Percentiles rank a stretch among this genome's conserved stretches.
Evolutionary conservation across 2,888 invertebrate species (phyloP).

Genomic region (Aspidapion aeneum): DNA sequence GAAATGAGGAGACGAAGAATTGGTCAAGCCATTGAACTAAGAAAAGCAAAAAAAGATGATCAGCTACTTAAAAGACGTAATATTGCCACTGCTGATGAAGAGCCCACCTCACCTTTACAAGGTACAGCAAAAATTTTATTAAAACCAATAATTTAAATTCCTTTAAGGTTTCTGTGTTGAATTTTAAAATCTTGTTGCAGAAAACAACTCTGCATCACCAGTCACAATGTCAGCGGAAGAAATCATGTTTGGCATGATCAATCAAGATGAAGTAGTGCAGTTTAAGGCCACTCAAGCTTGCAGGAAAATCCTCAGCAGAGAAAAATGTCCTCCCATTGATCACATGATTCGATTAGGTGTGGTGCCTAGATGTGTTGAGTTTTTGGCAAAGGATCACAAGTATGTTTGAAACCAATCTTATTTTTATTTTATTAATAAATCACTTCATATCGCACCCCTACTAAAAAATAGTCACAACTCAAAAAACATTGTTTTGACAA

Average conservation of each 20-base stretch:
- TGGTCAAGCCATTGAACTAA: slow-evolving; percentile 84
- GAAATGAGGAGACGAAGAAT: slow-evolving; percentile 86
- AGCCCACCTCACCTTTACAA: slow-evolving; percentile 52
- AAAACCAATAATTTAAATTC: no score
- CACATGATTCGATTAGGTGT: slow-evolving; percentile 79
- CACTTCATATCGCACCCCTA: no score
- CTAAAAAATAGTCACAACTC: no score
- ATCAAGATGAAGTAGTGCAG: slow-evolving; percentile 58
- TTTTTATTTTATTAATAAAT: no score
- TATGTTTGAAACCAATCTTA: no score
- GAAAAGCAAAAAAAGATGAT: slow-evolving; percentile 92
- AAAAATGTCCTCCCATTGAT: slow-evolving; percentile 89
- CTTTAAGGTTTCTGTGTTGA: no score
- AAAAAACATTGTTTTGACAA: no score
- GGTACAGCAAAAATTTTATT: no score
- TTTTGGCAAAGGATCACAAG: slow-evolving; percentile 69
- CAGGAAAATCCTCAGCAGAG: slow-evolving; percentile 82
- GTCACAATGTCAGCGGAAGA: slow-evolving; percentile 62
- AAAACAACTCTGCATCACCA: slow-evolving; percentile 46
- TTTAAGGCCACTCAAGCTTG: slow-evolving; percentile 76
- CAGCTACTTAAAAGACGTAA: slow-evolving; percentile 89
- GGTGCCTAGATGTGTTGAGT: slow-evolving; percentile 77
- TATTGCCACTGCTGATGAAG: slow-evolving; percentile 56
- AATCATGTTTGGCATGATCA: slow-evolving; percentile 69
- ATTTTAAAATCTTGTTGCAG: no score